Conservation (phyloP, 2,888 invertebrate genomes). For the Xylota segnis region DNA sequence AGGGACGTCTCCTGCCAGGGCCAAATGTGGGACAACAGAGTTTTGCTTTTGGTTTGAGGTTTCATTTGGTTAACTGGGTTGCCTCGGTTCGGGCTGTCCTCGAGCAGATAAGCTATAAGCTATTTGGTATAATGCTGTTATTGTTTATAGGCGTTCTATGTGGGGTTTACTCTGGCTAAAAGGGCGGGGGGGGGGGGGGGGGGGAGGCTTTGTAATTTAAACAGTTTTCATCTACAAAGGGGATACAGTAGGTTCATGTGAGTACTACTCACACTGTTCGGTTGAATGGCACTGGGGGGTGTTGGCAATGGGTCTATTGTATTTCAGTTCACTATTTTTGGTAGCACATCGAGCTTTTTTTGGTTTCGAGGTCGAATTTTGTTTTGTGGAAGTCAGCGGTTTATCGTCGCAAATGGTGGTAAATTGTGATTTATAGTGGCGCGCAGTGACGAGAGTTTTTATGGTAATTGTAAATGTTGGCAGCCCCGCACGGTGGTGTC, state of each 20-base stretch:
- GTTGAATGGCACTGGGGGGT: constrained; percentile 20
- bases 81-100: constrained; percentile 63
- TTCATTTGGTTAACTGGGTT: constrained; percentile 40
- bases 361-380: constrained; percentile 59
- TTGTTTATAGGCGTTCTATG: constrained; percentile 66
- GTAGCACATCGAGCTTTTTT: constrained; percentile 31
- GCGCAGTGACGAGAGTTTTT: constrained; percentile 15
- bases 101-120: constrained; percentile 68
- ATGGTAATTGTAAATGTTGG: constrained; percentile 52
- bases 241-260: constrained; percentile 39
- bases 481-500: constrained; percentile 2
- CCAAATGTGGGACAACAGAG: constrained; percentile 41
- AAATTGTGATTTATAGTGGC: constrained; percentile 60
- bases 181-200: not conserved
- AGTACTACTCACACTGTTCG: constrained; percentile 26
- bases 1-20: constrained; percentile 11
- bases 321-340: constrained; percentile 49
- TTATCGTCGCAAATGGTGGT: constrained; percentile 43
- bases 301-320: constrained; percentile 41
- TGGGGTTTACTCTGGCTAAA: constrained; percentile 8
- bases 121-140: constrained; percentile 68
- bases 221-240: constrained; percentile 56
- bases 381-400: constrained; percentile 52
- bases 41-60: constrained; percentile 49
- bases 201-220: constrained; percentile 56